Percentiles rank a stretch among this genome's conserved stretches.
Evolutionary conservation across 1,140 invertebrate genomes (phyloP).

Genomic region (Drusus annulatus): DNA sequence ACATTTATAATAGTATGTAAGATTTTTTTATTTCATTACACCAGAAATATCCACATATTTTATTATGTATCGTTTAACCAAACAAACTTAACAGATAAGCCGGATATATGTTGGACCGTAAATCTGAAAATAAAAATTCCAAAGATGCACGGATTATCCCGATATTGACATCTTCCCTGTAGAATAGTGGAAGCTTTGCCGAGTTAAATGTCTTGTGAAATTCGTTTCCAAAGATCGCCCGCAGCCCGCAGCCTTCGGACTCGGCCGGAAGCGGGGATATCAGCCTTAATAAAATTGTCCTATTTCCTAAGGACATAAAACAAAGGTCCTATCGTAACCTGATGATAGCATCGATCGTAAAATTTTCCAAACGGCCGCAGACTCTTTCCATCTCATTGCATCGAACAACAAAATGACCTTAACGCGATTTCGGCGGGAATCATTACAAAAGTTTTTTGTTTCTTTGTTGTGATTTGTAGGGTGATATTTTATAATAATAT

Average conservation of each 20-base stretch:
- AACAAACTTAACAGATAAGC: too few species aligned
- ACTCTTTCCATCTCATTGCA: slow-evolving; percentile 23
- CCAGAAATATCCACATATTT: too few species aligned
- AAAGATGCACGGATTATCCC: neutral
- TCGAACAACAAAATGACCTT: neutral
- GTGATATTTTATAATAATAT: too few species aligned
- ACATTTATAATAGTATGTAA: too few species aligned
- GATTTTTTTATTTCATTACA: too few species aligned
- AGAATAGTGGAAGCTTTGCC: neutral
- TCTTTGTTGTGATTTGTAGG: too few species aligned
- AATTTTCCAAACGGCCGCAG: slow-evolving; percentile 21
- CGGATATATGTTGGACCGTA: too few species aligned
- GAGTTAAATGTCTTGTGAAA: slow-evolving; percentile 28
- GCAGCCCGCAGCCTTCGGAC: neutral
- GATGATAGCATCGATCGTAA: slow-evolving; percentile 26
- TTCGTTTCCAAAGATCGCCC: slow-evolving; percentile 17
- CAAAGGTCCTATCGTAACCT: slow-evolving; percentile 28
- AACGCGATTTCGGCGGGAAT: too few species aligned
- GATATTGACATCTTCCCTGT: neutral
- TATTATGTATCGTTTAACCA: too few species aligned
- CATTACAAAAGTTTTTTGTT: too few species aligned
- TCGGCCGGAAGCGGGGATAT: slow-evolving; percentile 1
- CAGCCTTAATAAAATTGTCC: slow-evolving; percentile 33
- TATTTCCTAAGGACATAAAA: slow-evolving; percentile 33
- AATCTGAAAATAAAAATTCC: slow-evolving; percentile 8